Percentiles rank a stretch among this genome's conserved stretches.
These are phyloP conservation scores for Clupea harengus DNA, from an alignment of 2,113 vertebrate species.

Conservation along the genomic window DNA sequence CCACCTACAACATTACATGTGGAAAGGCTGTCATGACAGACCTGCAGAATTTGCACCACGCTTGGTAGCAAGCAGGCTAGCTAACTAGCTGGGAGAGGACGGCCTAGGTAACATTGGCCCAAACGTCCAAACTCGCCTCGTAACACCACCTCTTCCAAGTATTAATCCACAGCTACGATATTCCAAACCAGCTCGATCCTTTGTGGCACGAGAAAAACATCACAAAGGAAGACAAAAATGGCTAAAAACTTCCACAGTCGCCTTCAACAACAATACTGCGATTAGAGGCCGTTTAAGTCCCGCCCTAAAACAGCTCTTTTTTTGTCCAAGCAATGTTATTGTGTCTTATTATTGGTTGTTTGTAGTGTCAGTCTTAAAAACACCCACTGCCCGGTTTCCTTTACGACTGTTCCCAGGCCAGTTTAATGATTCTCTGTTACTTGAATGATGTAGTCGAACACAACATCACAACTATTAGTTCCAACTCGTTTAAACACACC, in stretches of 20 bases:
- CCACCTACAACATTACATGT: not conserved
- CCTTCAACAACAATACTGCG: slow-evolving; percentile 9
- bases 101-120: not conserved
- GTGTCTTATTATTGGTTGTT: not conserved
- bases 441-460: not conserved
- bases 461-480: not conserved
- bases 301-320: not conserved
- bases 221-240: not conserved
- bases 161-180: not conserved
- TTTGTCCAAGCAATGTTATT: not conserved
- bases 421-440: not conserved
- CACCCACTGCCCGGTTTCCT: not conserved
- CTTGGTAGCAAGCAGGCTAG: slow-evolving; percentile 39
- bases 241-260: not conserved
- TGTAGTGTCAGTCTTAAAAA: not conserved
- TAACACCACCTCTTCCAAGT: not conserved
- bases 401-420: not conserved
- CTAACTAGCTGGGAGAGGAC: slow-evolving; percentile 44
- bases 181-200: not conserved
- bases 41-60: slow-evolving; percentile 46
- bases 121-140: not conserved
- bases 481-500: not conserved
- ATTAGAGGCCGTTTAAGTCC: not conserved
- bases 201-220: not conserved
- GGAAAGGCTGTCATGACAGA: not conserved